Evolutionary conservation across 2,888 invertebrate species (phyloP).

Genomic region (Camponotus fellah): DNA sequence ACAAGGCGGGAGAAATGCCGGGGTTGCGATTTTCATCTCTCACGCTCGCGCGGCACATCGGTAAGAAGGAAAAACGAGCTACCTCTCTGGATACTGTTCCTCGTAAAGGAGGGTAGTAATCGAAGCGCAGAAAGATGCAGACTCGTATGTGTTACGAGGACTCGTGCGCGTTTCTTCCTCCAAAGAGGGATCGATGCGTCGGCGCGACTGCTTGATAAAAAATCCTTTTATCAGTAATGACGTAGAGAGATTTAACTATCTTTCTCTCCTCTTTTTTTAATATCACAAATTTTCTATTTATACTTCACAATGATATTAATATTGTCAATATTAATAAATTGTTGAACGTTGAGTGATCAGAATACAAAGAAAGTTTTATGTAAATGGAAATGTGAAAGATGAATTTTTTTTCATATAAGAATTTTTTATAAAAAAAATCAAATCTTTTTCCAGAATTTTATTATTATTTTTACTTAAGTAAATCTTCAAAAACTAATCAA

Average conservation of each 20-base stretch:
- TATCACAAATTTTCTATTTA: not conserved
- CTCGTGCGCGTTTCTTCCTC: constrained; percentile 63
- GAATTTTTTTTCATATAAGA: too few species aligned
- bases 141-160: constrained; percentile 64
- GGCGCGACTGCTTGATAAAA: constrained; percentile 63
- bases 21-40: constrained; percentile 68
- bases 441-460: too few species aligned
- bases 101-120: constrained; percentile 71
- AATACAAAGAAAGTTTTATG: not conserved
- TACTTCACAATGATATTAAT: not conserved
- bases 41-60: constrained; percentile 37
- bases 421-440: too few species aligned
- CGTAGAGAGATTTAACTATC: not conserved
- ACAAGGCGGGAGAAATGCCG: constrained; percentile 51
- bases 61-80: constrained; percentile 71
- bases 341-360: too few species aligned
- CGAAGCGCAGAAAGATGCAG: constrained; percentile 69
- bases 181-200: constrained; percentile 45
- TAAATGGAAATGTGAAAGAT: too few species aligned
- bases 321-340: not conserved
- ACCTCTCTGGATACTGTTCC: constrained; percentile 61
- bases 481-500: too few species aligned
- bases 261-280: not conserved
- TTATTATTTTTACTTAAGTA: too few species aligned
- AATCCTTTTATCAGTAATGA: constrained; percentile 65